phyloP scores from a whole-genome alignment of 1,140 invertebrate species.

The Drosophila ogumai region DNA sequence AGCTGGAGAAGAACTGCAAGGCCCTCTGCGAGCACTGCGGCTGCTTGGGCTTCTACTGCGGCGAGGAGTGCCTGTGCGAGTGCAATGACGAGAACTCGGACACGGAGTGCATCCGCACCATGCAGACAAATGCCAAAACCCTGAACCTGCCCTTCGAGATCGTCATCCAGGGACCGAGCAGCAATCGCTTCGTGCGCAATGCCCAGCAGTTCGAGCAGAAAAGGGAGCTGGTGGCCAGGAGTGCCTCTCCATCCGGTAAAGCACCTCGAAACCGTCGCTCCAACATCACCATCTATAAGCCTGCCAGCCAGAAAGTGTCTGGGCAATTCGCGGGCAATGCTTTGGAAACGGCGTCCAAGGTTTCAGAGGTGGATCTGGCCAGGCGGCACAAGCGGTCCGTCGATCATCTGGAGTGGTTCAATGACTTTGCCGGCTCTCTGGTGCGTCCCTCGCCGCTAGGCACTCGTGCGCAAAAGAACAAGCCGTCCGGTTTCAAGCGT shows the following conservation, averaged over 20 bases:
- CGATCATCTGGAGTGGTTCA: slow-evolving; percentile 77
- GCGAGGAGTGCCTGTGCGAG: slow-evolving; percentile 84
- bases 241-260: slow-evolving; percentile 11
- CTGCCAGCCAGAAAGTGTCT: slow-evolving; percentile 17
- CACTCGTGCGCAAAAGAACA: slow-evolving; percentile 30
- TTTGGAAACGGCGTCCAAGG: slow-evolving; percentile 31
- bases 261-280: slow-evolving; percentile 55
- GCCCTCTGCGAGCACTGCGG: slow-evolving; percentile 78
- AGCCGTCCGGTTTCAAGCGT: slow-evolving; percentile 35
- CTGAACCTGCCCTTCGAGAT: slow-evolving; percentile 72
- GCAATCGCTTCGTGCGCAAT: slow-evolving; percentile 77
- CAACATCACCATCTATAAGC: slow-evolving; percentile 76
- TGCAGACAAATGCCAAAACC: slow-evolving; percentile 70
- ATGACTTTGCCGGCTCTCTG: slow-evolving; percentile 66
- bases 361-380: slow-evolving; percentile 20
- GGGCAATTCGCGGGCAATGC: slow-evolving; percentile 32
- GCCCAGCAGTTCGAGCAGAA: slow-evolving; percentile 77
- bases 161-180: slow-evolving; percentile 78
- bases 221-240: slow-evolving; percentile 22
- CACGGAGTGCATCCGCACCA: slow-evolving; percentile 74
- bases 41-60: slow-evolving; percentile 83
- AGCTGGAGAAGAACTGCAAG: slow-evolving; percentile 74
- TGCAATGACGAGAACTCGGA: slow-evolving; percentile 78
- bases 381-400: slow-evolving; percentile 66
- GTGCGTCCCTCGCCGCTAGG: slow-evolving; percentile 74